Conservation (phyloP, 2,113 vertebrate species). For the Odocoileus virginianus region DNA sequence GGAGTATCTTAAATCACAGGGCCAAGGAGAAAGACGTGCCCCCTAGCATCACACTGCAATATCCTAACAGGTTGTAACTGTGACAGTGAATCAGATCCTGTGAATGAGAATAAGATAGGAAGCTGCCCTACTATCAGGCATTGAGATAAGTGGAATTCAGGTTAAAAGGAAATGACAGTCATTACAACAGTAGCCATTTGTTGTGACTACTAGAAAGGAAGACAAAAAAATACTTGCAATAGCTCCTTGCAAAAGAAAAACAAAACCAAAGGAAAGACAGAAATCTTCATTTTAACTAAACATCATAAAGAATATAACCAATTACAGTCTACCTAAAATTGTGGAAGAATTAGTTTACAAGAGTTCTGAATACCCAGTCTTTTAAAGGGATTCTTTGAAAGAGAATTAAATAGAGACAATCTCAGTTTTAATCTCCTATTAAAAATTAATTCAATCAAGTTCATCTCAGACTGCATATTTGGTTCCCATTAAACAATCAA, state of each 20-base stretch:
- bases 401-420: neutral
- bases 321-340: neutral
- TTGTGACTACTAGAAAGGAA: neutral
- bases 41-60: neutral
- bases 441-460: conserved; percentile 15
- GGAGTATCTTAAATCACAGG: neutral
- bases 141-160: neutral
- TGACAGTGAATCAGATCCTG: neutral
- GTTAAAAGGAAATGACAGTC: neutral
- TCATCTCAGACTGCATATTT: neutral
- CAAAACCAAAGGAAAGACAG: neutral
- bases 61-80: neutral
- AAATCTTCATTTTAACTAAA: neutral
- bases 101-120: neutral
- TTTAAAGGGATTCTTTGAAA: neutral
- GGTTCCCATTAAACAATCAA: conserved; percentile 3
- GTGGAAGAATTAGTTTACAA: neutral
- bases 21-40: neutral
- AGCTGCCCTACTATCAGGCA: neutral
- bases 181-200: neutral
- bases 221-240: neutral
- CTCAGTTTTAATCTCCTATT: neutral
- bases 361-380: neutral
- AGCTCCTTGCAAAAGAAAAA: neutral
- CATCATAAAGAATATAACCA: neutral